A percentile compares a stretch with the other conserved stretches of the same genome.
These are phyloP conservation scores for Hylaeus anthracinus DNA, from an alignment of 1,140 invertebrate species.

Conservation along the genomic window DNA sequence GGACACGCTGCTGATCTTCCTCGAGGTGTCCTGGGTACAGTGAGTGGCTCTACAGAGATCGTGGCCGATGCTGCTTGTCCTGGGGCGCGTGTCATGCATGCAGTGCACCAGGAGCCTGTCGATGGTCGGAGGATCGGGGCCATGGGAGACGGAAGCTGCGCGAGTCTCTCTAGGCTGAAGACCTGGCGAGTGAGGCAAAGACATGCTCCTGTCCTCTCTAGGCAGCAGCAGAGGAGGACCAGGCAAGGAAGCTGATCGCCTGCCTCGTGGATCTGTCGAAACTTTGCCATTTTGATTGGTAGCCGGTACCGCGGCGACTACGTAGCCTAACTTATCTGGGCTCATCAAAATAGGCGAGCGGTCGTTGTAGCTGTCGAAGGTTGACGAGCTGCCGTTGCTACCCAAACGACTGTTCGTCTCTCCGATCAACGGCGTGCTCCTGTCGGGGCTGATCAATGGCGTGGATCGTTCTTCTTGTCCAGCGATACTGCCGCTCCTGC, in stretches of 20 bases:
- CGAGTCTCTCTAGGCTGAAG: constrained; percentile 68
- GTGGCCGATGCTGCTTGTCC: constrained; percentile 62
- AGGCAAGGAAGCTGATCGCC: constrained; percentile 75
- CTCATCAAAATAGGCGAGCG: constrained; percentile 74
- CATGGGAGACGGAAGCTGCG: constrained; percentile 56
- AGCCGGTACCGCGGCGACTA: constrained; percentile 43
- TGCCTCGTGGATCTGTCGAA: constrained; percentile 66
- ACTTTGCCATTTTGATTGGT: constrained; percentile 1
- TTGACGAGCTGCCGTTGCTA: constrained; percentile 73
- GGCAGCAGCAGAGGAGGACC: constrained; percentile 62
- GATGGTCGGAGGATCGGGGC: constrained; percentile 56
- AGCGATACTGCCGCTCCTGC: constrained; percentile 74
- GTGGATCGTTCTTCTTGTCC: constrained; percentile 73
- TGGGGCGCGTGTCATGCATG: constrained; percentile 35
- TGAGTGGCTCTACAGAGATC: constrained; percentile 38
- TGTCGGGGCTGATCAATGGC: constrained; percentile 46
- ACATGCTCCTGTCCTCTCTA: constrained; percentile 77
- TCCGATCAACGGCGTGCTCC: constrained; percentile 54
- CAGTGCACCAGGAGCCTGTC: constrained; percentile 49
- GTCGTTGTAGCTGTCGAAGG: constrained; percentile 71
- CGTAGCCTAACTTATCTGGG: constrained; percentile 74
- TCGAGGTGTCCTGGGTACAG: constrained; percentile 59
- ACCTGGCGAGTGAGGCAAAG: constrained; percentile 75
- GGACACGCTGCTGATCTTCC: constrained; percentile 70
- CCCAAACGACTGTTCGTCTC: constrained; percentile 57